A percentile compares a stretch with the other conserved stretches of the same genome.
Evolutionary conservation across 2,888 invertebrate species (phyloP).

Genomic region (Phanerotoma sp.): DNA sequence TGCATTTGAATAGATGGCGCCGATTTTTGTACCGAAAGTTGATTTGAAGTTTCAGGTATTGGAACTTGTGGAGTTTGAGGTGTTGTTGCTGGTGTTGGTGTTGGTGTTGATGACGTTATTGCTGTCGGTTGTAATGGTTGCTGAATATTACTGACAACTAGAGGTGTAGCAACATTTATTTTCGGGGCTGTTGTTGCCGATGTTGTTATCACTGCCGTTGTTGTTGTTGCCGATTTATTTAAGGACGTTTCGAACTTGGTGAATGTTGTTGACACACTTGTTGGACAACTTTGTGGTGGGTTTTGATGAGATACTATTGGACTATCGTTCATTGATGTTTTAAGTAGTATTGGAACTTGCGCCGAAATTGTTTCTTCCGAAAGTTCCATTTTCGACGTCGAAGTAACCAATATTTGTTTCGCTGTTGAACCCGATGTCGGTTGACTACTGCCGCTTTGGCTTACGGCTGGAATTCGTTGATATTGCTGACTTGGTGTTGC

Average conservation of each 20-base stretch:
- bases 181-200: conserved; percentile 32
- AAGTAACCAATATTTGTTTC: neutral
- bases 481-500: no score
- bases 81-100: no score
- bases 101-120: no score
- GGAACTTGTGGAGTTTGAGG: no score
- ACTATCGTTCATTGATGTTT: conserved; percentile 12
- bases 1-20: conserved; percentile 21
- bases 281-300: conserved; percentile 6
- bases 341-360: conserved; percentile 8
- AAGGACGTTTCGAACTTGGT: conserved; percentile 33
- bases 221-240: conserved; percentile 37
- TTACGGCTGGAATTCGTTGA: no score
- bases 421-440: no score
- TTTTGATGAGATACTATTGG: conserved; percentile 1
- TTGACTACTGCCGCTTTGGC: no score
- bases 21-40: conserved; percentile 20
- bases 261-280: conserved; percentile 22
- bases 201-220: no score
- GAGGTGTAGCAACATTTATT: conserved; percentile 16
- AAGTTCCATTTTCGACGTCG: neutral
- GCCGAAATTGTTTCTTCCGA: neutral
- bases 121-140: no score
- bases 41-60: conserved; percentile 40
- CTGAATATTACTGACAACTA: no score